These are phyloP conservation scores for Lasiommata megera DNA, from an alignment of 2,888 invertebrate genomes.

Conservation along the genomic window DNA sequence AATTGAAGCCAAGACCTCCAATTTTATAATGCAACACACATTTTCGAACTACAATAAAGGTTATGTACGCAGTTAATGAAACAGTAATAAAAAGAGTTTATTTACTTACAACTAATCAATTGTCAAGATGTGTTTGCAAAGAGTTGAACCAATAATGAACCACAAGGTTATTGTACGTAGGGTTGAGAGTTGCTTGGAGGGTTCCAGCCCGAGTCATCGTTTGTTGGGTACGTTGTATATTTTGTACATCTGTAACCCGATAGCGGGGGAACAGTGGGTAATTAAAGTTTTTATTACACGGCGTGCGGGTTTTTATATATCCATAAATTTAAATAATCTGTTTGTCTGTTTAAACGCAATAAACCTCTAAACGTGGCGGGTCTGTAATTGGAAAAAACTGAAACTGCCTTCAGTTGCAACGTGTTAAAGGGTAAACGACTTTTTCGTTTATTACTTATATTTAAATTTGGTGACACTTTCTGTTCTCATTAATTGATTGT, in stretches of 20 bases:
- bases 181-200: background rate
- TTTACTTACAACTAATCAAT: slow-evolving; percentile 27
- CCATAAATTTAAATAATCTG: slow-evolving; percentile 42
- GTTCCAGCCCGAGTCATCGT: background rate
- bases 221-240: slow-evolving; percentile 15
- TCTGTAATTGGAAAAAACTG: slow-evolving; percentile 21
- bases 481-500: no score
- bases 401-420: background rate
- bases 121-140: background rate
- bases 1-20: no score
- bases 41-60: slow-evolving; percentile 37
- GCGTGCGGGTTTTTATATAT: slow-evolving; percentile 42
- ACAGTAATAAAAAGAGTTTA: slow-evolving; percentile 46
- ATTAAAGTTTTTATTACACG: slow-evolving; percentile 49
- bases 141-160: background rate
- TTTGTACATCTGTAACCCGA: slow-evolving; percentile 41
- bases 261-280: slow-evolving; percentile 42
- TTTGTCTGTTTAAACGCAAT: slow-evolving; percentile 37
- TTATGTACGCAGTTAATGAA: slow-evolving; percentile 43
- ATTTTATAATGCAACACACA: no score
- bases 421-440: background rate
- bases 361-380: slow-evolving; percentile 32
- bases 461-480: no score
- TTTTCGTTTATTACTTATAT: no score
- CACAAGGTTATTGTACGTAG: background rate